A percentile compares a stretch with the other conserved stretches of the same genome.
These are phyloP conservation scores for Brachirus orientalis DNA, from an alignment of 2,113 vertebrate genomes.

Conservation along the genomic window DNA sequence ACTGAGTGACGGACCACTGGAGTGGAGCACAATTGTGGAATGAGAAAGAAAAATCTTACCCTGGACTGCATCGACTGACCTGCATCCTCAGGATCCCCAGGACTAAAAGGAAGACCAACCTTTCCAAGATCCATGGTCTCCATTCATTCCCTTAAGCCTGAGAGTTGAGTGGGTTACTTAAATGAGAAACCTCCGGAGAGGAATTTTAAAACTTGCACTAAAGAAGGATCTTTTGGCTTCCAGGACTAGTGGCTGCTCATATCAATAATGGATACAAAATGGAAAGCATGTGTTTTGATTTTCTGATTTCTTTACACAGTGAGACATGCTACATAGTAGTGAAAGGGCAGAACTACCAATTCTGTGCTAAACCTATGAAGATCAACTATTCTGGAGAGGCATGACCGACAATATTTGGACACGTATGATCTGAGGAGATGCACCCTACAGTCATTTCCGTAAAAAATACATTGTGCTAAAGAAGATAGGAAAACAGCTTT, in stretches of 20 bases:
- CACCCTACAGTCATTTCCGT: conserved; percentile 30
- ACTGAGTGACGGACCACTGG: conserved; percentile 13
- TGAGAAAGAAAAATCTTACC: conserved; percentile 13
- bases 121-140: not conserved
- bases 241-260: not conserved
- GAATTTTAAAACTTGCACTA: not conserved
- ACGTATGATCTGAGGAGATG: conserved; percentile 39
- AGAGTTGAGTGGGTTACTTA: conserved; percentile 14
- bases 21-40: conserved; percentile 12
- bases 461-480: conserved; percentile 20
- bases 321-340: not conserved
- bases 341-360: conserved; percentile 9
- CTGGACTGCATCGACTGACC: conserved; percentile 9
- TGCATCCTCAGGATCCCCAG: conserved; percentile 2
- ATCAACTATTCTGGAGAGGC: conserved; percentile 32
- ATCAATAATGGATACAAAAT: not conserved
- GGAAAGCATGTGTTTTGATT: conserved; percentile 3
- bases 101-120: conserved; percentile 51
- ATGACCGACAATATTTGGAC: conserved; percentile 67
- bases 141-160: conserved; percentile 10
- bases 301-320: conserved; percentile 3
- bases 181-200: not conserved
- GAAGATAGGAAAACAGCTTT: not conserved
- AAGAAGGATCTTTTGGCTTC: conserved; percentile 35
- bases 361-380: conserved; percentile 13